phyloP scores from a whole-genome alignment of 2,888 invertebrate species.

The Serripes groenlandicus region DNA sequence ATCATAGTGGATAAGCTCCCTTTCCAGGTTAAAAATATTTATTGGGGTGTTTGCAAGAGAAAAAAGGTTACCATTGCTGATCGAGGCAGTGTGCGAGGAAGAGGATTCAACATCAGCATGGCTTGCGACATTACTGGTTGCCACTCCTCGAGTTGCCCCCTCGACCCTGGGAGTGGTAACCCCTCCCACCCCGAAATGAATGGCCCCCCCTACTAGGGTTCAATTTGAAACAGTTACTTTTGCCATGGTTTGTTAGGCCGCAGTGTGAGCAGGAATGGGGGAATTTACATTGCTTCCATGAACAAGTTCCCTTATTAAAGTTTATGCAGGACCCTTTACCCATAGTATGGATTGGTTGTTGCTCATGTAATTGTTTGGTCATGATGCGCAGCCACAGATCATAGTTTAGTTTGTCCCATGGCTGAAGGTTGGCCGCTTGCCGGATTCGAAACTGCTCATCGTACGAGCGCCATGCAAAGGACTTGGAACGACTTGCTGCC shows the following conservation, averaged over 20 bases:
- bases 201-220: not conserved
- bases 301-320: slow-evolving; percentile 19
- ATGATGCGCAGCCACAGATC: slow-evolving; percentile 20
- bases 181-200: slow-evolving; percentile 1
- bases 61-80: no score
- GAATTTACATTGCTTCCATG: slow-evolving; percentile 4
- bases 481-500: slow-evolving; percentile 19
- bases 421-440: not conserved
- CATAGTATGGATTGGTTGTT: no score
- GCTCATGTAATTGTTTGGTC: no score
- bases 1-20: not conserved
- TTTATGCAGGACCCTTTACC: not conserved
- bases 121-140: not conserved
- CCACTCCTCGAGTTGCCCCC: not conserved
- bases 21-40: not conserved
- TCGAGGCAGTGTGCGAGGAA: not conserved
- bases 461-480: slow-evolving; percentile 14
- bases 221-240: not conserved
- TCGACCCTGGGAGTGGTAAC: no score
- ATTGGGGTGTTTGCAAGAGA: slow-evolving; percentile 7
- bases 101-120: not conserved
- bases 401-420: slow-evolving; percentile 11
- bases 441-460: slow-evolving; percentile 32
- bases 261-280: slow-evolving; percentile 1
- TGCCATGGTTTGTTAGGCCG: not conserved